Conservation (phyloP, 2,113 vertebrate genomes). For the Lepus europaeus region DNA sequence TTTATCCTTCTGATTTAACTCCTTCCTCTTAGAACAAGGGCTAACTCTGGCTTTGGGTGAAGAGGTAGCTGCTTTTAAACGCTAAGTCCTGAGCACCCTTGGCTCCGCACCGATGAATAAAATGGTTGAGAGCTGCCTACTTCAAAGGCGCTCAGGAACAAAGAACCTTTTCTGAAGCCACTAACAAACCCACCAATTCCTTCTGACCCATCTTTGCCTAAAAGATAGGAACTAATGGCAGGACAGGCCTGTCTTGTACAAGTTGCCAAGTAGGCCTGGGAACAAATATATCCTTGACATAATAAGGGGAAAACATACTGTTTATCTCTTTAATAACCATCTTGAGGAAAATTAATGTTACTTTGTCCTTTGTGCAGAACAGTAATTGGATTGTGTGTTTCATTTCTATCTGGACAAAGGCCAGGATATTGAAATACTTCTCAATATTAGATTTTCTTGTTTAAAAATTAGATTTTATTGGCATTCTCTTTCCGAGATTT, state of each 20-base stretch:
- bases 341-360: slow-evolving; percentile 91
- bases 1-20: slow-evolving; percentile 81
- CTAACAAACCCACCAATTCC: slow-evolving; percentile 83
- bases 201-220: slow-evolving; percentile 86
- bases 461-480: slow-evolving; percentile 92
- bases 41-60: slow-evolving; percentile 80
- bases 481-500: slow-evolving; percentile 90
- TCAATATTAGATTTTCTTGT: slow-evolving; percentile 91
- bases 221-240: slow-evolving; percentile 88
- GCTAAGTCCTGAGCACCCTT: slow-evolving; percentile 80
- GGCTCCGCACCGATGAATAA: slow-evolving; percentile 82
- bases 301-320: slow-evolving; percentile 88
- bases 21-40: slow-evolving; percentile 81
- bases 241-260: slow-evolving; percentile 84
- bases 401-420: slow-evolving; percentile 92
- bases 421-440: slow-evolving; percentile 91
- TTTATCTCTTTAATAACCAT: slow-evolving; percentile 91
- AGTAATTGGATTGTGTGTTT: slow-evolving; percentile 92
- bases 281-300: slow-evolving; percentile 90
- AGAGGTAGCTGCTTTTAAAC: slow-evolving; percentile 85
- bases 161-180: slow-evolving; percentile 87
- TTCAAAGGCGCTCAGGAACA: slow-evolving; percentile 89
- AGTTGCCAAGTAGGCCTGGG: slow-evolving; percentile 86
- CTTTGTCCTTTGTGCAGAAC: slow-evolving; percentile 90
- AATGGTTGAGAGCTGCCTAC: slow-evolving; percentile 83